A percentile compares a stretch with the other conserved stretches of the same genome.
Conservation (phyloP, 1,140 invertebrate genomes). For the Saccostrea glomerata region DNA sequence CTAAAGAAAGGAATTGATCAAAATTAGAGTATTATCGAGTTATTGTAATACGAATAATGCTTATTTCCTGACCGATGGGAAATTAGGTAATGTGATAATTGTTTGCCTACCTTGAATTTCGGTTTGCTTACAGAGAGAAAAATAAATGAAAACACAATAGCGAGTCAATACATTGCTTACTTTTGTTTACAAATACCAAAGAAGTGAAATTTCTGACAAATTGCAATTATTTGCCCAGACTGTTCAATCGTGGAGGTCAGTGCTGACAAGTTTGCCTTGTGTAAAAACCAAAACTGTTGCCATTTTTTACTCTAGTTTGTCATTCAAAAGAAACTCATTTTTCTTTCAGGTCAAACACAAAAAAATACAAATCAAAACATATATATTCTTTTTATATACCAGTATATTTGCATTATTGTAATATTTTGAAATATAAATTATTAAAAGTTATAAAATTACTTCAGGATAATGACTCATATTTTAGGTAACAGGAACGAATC, state of each 20-base stretch:
- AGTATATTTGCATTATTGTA: no score
- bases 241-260: background rate
- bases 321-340: no score
- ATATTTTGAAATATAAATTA: no score
- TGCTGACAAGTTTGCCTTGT: conserved; percentile 9
- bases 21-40: conserved; percentile 32
- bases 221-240: conserved; percentile 31
- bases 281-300: conserved; percentile 3
- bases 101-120: conserved; percentile 25
- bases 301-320: background rate
- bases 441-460: no score
- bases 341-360: no score
- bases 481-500: no score
- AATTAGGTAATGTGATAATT: conserved; percentile 32
- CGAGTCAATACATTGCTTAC: conserved; percentile 33
- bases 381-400: no score
- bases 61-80: conserved; percentile 26
- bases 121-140: conserved; percentile 24
- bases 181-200: conserved; percentile 20
- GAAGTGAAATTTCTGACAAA: conserved; percentile 24
- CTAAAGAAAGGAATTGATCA: conserved; percentile 27
- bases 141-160: conserved; percentile 34
- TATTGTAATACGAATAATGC: conserved; percentile 26
- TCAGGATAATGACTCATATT: no score
- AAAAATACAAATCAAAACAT: no score